Evolutionary conservation across 1,140 invertebrate species (phyloP).

Genomic region (Papilio polytes): DNA sequence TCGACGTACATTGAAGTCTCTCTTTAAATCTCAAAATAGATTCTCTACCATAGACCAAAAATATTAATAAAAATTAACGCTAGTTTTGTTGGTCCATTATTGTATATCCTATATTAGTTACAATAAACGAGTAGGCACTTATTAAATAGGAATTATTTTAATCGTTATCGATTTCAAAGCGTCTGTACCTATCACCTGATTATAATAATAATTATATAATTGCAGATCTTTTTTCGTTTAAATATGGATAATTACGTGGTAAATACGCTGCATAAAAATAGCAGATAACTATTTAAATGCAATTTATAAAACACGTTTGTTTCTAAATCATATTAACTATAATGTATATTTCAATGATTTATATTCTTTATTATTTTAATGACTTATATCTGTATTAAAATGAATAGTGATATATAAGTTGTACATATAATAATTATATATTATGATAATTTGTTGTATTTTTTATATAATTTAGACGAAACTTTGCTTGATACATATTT

Average conservation of each 20-base stretch:
- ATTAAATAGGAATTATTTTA: constrained; percentile 30
- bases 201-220: constrained; percentile 29
- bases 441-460: constrained; percentile 1
- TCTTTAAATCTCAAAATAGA: neutral
- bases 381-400: constrained; percentile 25
- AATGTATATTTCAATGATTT: constrained; percentile 29
- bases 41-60: neutral
- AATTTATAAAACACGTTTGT: constrained; percentile 15
- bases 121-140: constrained; percentile 31
- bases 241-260: constrained; percentile 5
- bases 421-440: constrained; percentile 29
- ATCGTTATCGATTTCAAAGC: constrained; percentile 29
- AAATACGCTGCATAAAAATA: constrained; percentile 30
- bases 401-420: constrained; percentile 33
- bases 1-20: neutral
- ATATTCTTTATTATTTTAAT: constrained; percentile 9
- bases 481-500: constrained; percentile 5
- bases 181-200: constrained; percentile 37
- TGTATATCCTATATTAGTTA: constrained; percentile 29
- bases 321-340: neutral
- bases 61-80: neutral
- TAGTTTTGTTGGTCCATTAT: constrained; percentile 23
- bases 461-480: neutral
- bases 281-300: constrained; percentile 15
- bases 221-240: constrained; percentile 33